phyloP scores from a whole-genome alignment of 1,140 invertebrate species.

The Pristionchus pacificus region DNA sequence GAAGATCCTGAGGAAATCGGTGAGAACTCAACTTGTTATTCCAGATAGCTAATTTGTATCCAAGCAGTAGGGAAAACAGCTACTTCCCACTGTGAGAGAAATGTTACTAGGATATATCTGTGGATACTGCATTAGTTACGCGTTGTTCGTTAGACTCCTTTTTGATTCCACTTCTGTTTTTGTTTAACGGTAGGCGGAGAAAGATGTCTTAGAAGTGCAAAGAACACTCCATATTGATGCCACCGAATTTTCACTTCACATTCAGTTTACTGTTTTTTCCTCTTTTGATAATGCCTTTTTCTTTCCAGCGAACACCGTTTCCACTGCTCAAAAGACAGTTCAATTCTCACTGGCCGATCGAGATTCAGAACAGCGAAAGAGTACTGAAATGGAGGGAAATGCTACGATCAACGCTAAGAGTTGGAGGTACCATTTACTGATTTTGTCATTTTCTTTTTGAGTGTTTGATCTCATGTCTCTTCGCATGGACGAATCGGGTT shows the following conservation, averaged over 20 bases:
- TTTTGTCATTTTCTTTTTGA: neutral
- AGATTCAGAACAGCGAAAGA: conserved; percentile 4
- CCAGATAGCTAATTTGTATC: no score
- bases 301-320: neutral
- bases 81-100: no score
- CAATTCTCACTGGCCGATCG: neutral
- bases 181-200: no score
- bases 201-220: neutral
- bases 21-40: no score
- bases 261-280: neutral
- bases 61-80: no score
- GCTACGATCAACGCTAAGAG: conserved; percentile 42
- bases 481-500: neutral
- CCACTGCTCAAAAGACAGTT: neutral
- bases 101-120: no score
- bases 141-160: no score
- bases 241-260: neutral
- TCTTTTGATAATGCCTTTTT: neutral
- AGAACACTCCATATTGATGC: neutral
- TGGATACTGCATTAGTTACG: no score
- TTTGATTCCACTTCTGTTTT: no score
- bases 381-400: conserved; percentile 8
- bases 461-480: neutral
- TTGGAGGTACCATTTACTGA: conserved; percentile 34
- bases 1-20: no score